Evolutionary conservation across 1,140 invertebrate genomes (phyloP), one percentile per base, ranked within the genome.

Genomic region (Dinoponera quadriceps): DNA sequence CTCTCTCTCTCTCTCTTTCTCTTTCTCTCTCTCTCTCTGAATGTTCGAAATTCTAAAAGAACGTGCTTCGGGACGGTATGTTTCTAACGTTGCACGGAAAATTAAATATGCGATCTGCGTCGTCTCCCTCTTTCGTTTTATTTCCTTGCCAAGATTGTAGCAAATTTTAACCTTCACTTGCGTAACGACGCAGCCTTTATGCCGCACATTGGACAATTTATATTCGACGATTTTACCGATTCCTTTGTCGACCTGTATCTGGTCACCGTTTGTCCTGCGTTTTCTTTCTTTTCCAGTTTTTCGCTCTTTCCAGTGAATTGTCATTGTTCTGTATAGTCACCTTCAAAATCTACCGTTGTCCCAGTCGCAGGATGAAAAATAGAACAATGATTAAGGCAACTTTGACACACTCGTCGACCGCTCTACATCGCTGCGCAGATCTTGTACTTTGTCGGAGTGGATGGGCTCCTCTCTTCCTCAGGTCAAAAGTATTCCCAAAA

Each of bases 331-430:
- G 49, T 69, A 65, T 74, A 87, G 86, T 85, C 72, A 85, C 77
- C 83, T 83, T 85, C 72, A 51, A 87, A 87, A 59, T 85, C 77
- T 65, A 83, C 74, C 78, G 62, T 88, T 72, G 18, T 27, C 60
- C 57, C 44, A 27, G 85, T 51, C 38, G 68, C 63, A 16, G 38
- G 38, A 16, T 38, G n/a, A 55, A 51, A 29, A 68, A 20, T 18
- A 55, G 63, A 78, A 75, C 75, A 49, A 78, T 82, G 77, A 88
- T 88, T 72, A 88, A 88, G 83, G 73, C 54, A 88, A 88, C 73
- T 83, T 87, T 11, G 60, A 54, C 2, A 48, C 65, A 84, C 68
- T 73, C 82, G 38, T 48, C 73, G 54, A 80, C 71, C 85, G 54
- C 75, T 72, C 81, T 72, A 65, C 29, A 55, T 73, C 62, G 68